Percentiles rank a stretch among this genome's conserved stretches.
These are phyloP conservation scores for Centrocercus urophasianus DNA, from an alignment of 2,113 vertebrate genomes.

Conservation along the genomic window DNA sequence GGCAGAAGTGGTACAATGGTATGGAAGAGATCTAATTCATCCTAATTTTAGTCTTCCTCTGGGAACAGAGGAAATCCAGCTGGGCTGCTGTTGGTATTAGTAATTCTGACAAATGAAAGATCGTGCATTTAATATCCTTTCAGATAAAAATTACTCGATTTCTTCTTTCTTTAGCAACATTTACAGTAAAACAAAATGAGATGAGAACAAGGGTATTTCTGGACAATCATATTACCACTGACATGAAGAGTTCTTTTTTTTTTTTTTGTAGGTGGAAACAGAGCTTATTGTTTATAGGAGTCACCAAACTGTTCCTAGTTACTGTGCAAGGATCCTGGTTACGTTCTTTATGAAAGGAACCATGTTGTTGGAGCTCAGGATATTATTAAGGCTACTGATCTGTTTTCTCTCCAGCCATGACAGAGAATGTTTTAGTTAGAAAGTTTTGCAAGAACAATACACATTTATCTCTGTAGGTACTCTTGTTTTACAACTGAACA, in stretches of 20 bases:
- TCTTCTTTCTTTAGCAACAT: background rate
- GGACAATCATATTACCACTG: background rate
- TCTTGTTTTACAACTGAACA: conserved; percentile 1
- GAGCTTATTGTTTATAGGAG: background rate
- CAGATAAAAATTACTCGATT: background rate
- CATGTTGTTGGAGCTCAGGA: background rate
- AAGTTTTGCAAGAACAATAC: background rate
- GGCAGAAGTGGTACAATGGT: background rate
- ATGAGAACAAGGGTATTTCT: background rate
- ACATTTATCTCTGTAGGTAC: background rate
- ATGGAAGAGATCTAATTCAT: background rate
- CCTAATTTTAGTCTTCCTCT: conserved; percentile 32
- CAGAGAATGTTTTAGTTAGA: background rate
- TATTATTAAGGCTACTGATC: conserved; percentile 37
- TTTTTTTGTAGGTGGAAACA: background rate
- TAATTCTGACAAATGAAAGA: conserved; percentile 14
- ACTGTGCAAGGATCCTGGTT: background rate
- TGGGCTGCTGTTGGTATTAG: background rate
- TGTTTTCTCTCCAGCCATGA: background rate
- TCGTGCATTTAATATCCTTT: background rate
- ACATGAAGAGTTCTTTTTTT: background rate
- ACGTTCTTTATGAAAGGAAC: conserved; percentile 6
- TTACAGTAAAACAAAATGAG: background rate
- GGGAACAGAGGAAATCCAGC: conserved; percentile 19
- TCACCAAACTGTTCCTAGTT: background rate